Base-by-base conservation (phyloP, 1,140 invertebrate species). In the Drosophila ficusphila region DNA sequence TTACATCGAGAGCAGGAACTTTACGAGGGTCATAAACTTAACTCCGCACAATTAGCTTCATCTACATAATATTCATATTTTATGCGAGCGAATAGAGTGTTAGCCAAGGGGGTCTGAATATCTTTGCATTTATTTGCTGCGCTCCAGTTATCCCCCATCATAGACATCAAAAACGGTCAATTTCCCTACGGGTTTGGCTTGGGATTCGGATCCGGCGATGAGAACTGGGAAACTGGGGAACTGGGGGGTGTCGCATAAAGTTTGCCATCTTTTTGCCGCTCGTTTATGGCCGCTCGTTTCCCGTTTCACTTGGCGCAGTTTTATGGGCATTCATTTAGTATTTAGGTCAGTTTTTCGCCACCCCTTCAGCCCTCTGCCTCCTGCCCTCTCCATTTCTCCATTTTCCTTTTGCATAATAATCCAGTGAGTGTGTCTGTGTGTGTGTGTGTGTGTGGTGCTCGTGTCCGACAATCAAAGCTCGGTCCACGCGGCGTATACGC, bases 291-390 rank as follows among this genome's bases (percentile, higher is more conserved):
- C 44, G 60, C 60, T 67, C 64, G 60, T 67, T 53, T 41, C 34
- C 38, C 29, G 46, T 52, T 18, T 21, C 75, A 49, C 60, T 41
- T 67, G 69, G 34, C 56, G 76, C 71, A 73, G 61, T 73, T 86
- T 88, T 69, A 88, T 86, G 81, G 76, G 73, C 82, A 74, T 88
- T 88, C 82, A 86, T 88, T 88, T 77, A 65, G 68, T 86, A 86
- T 86, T 86, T 86, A 71, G 81, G 81, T 86, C 81, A 86, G 62
- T 88, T 88, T 76, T 76, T 61, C n/a, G 21, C 41, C 41, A 44
- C 21, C 41, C 41, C 39, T 7, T 42, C 39, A 6, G 19, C 19
- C 39, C 4, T 3, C 9, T 11, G 8, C 4, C 18, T 5, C n/a
- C n/a, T 2, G 1, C 33, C 53, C 46, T 16, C 60, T 34, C 27